Base-by-base conservation (phyloP, 1,140 invertebrate species). In the Brachionus koreanus region DNA sequence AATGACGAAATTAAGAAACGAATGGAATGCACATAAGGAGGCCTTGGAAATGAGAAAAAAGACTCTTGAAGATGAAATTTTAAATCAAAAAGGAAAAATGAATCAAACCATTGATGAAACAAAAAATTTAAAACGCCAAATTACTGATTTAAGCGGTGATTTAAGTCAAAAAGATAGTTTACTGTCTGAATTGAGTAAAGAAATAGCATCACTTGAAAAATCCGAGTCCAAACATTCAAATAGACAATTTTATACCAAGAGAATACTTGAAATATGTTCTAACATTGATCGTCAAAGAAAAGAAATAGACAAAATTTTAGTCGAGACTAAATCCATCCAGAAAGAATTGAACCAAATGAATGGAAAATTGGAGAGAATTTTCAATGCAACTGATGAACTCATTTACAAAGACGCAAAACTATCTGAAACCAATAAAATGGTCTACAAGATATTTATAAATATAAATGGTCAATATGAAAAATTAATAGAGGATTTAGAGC, bases 241-340 rank as follows among this genome's bases (percentile, higher is more conserved):
- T 75, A 92, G 94, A 84, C 93, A 93, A 63, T 92, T 93, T 23
- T 97, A 97, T 84, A 97, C 95, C 52, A 91, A 93, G 86, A 90
- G 94, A 86, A 97, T 98, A 83, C 90, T 95, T 85, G 95, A 97
- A 90, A 97, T 97, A 85, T 94, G 97, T 84, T 92, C 92, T 23
- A 97, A 96, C 88, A 95, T 97, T 63, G 92, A 93, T 77, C 97
- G 97, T 88, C 95, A 98, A 87, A 94, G 94, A 84, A 90, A 93
- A 82, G 95, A 96, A 86, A 97, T 97, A 83, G 92, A 93, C 83
- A 96, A 96, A 89, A 89, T 90, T 83, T 76, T 82, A 29, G 63
- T 82, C n/a, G 77, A 82, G 16, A 82, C 57, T 92, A 85, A 90
- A 91, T 85, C 85, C 23, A 89, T 97, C 29, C 95, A 98, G 89